Conservation (phyloP, 2,113 vertebrate genomes). For the Todiramphus saurophagus region DNA sequence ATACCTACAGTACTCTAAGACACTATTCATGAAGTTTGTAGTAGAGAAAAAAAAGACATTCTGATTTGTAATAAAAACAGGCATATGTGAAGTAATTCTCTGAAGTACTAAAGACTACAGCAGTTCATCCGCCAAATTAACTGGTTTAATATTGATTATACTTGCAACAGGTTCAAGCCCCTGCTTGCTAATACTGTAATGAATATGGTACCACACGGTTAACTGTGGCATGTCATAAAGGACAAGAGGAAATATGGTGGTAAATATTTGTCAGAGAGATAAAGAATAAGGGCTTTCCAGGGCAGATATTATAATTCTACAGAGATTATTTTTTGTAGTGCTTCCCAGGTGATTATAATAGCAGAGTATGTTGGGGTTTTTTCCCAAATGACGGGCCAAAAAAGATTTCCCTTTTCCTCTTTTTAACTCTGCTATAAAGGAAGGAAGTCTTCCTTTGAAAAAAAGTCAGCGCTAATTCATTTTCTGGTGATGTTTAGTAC, state of each 20-base stretch:
- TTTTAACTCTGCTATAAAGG: neutral
- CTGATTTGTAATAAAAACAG: neutral
- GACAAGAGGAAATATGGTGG: neutral
- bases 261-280: neutral
- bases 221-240: neutral
- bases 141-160: neutral
- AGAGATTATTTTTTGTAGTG: neutral
- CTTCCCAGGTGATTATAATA: neutral
- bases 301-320: neutral
- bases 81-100: neutral
- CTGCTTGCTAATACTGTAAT: neutral
- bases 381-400: neutral
- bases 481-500: neutral
- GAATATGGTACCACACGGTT: neutral
- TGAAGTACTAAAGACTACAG: neutral
- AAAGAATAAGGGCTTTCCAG: neutral
- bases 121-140: neutral
- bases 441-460: neutral
- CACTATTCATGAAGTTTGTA: neutral
- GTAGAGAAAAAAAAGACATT: neutral
- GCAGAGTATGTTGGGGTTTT: neutral
- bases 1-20: neutral
- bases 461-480: neutral
- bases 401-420: accelerated
- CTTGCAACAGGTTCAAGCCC: neutral